phyloP scores from a whole-genome alignment of 2,113 vertebrate genomes.

The Cochlearius cochlearius region DNA sequence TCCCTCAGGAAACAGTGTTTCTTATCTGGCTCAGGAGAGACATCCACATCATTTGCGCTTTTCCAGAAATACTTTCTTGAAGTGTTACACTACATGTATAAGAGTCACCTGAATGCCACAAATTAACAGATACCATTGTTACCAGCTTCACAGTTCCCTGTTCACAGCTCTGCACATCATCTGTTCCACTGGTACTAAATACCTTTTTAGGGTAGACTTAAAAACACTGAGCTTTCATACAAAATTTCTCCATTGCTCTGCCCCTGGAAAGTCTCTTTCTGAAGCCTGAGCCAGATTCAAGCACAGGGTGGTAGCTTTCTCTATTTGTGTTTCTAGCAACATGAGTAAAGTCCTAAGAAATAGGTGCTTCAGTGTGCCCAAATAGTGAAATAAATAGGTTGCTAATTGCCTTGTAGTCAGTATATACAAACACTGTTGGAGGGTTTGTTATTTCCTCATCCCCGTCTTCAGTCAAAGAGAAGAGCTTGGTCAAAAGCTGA shows the following conservation, averaged over 20 bases:
- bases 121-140: background rate
- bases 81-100: background rate
- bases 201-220: background rate
- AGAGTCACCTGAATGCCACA: background rate
- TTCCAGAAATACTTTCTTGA: background rate
- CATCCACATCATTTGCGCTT: background rate
- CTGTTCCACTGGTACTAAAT: background rate
- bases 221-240: background rate
- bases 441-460: background rate
- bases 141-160: background rate
- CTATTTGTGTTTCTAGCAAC: background rate
- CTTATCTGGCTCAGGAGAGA: background rate
- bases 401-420: background rate
- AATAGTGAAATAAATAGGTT: background rate
- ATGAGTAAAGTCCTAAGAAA: background rate
- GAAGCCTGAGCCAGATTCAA: background rate
- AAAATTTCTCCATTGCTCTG: background rate
- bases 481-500: background rate
- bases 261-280: background rate
- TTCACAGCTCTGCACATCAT: background rate
- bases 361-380: background rate
- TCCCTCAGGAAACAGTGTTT: slow-evolving; percentile 40
- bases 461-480: background rate
- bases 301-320: background rate
- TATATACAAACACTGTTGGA: background rate